These are phyloP conservation scores for Exocentrus adspersus DNA, from an alignment of 2,888 invertebrate species.

Conservation along the genomic window DNA sequence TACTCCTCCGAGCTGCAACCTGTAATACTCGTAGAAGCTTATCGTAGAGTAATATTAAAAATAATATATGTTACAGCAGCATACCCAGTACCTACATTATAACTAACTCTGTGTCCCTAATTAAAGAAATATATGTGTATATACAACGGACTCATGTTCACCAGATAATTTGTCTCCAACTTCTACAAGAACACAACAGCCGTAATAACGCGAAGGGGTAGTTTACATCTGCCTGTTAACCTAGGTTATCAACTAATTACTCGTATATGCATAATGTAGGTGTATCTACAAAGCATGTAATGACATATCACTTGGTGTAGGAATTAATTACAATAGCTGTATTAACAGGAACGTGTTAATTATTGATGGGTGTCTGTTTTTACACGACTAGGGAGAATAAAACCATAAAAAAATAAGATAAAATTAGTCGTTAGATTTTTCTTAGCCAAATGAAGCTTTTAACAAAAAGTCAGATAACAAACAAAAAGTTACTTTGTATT, in stretches of 20 bases:
- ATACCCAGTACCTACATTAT: too few species aligned
- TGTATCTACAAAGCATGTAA: slow-evolving; percentile 4
- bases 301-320: slow-evolving; percentile 3
- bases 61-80: too few species aligned
- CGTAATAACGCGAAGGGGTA: neutral
- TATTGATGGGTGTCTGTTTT: neutral
- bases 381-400: neutral
- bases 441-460: too few species aligned
- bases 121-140: neutral
- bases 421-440: too few species aligned
- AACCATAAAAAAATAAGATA: neutral
- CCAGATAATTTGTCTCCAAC: neutral
- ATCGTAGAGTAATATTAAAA: too few species aligned
- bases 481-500: too few species aligned
- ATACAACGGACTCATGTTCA: neutral
- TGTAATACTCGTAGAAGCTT: too few species aligned
- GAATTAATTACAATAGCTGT: slow-evolving; percentile 5
- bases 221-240: neutral
- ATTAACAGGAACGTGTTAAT: neutral
- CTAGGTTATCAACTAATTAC: slow-evolving; percentile 2
- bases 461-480: too few species aligned
- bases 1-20: too few species aligned
- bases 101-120: neutral
- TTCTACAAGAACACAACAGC: neutral
- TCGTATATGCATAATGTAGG: neutral